Evolutionary conservation across 2,797 vertebrate genomes (phyloP).

Genomic region (Phalloptychus januarius): DNA sequence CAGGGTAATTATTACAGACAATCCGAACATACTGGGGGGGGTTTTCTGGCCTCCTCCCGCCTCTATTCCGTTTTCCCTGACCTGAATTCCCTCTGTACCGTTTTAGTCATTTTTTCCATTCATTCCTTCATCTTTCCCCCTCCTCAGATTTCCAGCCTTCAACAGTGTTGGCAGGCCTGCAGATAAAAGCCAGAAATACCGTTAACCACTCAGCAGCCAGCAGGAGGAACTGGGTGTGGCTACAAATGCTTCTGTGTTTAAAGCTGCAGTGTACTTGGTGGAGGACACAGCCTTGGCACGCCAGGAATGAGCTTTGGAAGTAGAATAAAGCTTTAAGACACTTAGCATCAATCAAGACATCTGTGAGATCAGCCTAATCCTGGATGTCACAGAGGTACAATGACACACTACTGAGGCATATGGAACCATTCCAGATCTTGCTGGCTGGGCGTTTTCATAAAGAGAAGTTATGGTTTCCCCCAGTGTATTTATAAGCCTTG

Average conservation of each 20-base stretch:
- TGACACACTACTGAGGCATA: neutral
- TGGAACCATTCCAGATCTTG: neutral
- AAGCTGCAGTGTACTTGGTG: neutral
- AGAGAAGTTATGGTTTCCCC: too few species aligned
- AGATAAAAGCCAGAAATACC: neutral
- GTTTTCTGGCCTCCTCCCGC: conserved; percentile 1
- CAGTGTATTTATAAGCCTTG: too few species aligned
- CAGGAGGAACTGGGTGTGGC: neutral
- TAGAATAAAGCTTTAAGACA: neutral
- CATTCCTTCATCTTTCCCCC: conserved; percentile 13
- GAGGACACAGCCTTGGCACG: conserved; percentile 13
- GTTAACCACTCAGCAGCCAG: neutral
- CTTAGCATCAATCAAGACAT: neutral
- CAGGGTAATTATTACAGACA: neutral
- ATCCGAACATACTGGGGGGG: conserved; percentile 13
- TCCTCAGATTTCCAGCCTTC: conserved; percentile 7
- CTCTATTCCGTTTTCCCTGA: conserved; percentile 18
- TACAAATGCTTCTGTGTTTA: conserved; percentile 2
- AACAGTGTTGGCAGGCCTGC: conserved; percentile 29
- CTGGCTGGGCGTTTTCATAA: neutral
- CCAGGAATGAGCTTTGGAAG: neutral
- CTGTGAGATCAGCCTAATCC: neutral
- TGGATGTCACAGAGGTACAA: neutral
- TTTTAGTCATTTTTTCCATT: conserved; percentile 22
- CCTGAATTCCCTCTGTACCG: conserved; percentile 27